Evolutionary conservation across 2,113 vertebrate genomes (phyloP).

Genomic region (Ciconia boyciana): DNA sequence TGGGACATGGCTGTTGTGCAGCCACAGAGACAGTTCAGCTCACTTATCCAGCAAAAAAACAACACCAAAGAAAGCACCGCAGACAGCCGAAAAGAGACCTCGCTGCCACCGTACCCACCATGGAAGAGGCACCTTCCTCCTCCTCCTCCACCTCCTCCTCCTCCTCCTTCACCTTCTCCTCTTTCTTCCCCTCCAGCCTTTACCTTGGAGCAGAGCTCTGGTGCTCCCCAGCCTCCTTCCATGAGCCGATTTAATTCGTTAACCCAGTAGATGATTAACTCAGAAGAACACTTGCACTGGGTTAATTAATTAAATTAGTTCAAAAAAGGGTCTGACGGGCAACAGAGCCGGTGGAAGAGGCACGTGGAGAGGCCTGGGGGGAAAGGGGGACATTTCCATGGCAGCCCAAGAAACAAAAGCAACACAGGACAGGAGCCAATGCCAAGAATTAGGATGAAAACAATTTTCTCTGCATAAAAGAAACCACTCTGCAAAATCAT

Average conservation of each 20-base stretch:
- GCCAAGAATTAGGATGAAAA: slow-evolving; percentile 51
- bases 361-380: slow-evolving; percentile 23
- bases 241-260: background rate
- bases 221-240: background rate
- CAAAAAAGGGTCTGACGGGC: slow-evolving; percentile 10
- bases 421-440: slow-evolving; percentile 47
- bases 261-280: slow-evolving; percentile 42
- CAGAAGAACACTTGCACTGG: slow-evolving; percentile 36
- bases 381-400: slow-evolving; percentile 63
- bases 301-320: slow-evolving; percentile 56
- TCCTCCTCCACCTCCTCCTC: background rate
- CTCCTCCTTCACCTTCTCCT: background rate
- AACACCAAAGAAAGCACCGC: background rate
- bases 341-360: background rate
- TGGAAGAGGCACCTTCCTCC: background rate
- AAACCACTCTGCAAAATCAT: slow-evolving; percentile 51
- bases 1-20: background rate
- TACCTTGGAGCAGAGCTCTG: background rate
- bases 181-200: background rate
- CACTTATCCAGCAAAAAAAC: background rate
- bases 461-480: slow-evolving; percentile 54
- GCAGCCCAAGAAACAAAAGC: slow-evolving; percentile 54
- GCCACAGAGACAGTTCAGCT: background rate
- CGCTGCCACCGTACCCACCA: background rate
- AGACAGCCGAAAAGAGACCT: background rate